Evolutionary conservation across 2,888 invertebrate genomes (phyloP), one percentile per base, ranked within the genome.

Genomic region (Metallyticus violacea): DNA sequence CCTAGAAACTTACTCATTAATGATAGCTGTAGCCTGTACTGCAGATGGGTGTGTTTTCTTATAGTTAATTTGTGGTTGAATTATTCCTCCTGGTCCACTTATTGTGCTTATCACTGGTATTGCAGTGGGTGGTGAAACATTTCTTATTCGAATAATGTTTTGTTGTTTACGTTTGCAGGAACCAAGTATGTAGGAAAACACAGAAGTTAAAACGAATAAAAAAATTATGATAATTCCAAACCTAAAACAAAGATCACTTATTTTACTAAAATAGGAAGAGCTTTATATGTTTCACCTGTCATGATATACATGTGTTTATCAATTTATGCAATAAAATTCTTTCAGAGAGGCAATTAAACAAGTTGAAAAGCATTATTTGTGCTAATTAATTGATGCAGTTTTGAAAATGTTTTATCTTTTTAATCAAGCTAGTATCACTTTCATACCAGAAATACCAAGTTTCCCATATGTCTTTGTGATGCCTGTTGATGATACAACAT

Each of bases 371-470:
- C 40, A 6, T 82, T 0, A 82, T 15, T 40, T 15, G 1, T 40
- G 6, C n/a, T 7, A 30, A n/a, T n/a, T n/a, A n/a, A n/a, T n/a
- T n/a, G n/a, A n/a, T n/a, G n/a, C n/a, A n/a, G n/a, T n/a, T n/a
- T n/a, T n/a, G n/a, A n/a, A n/a, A n/a, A n/a, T n/a, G n/a, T n/a
- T 26, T 84, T 26, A 25, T 30, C 25, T 28, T 62, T 9, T 15
- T 26, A 27, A 9, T 79, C 26, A n/a, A 28, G 15, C 15, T 25
- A n/a, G n/a, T n/a, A n/a, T 28, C 6, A 62, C 27, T 84, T 81
- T 88, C 90, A 88, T 87, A 90, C 90, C 90, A 90, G 87, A 90
- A 90, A 87, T 90, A 90, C 90, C 90, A 90, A 78, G 89, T 90
- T 85, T 90, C 89, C 90, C 90, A 90, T 22, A 90, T 85, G 77